phyloP scores from a whole-genome alignment of 2,888 invertebrate genomes.

The Macaria liturata region DNA sequence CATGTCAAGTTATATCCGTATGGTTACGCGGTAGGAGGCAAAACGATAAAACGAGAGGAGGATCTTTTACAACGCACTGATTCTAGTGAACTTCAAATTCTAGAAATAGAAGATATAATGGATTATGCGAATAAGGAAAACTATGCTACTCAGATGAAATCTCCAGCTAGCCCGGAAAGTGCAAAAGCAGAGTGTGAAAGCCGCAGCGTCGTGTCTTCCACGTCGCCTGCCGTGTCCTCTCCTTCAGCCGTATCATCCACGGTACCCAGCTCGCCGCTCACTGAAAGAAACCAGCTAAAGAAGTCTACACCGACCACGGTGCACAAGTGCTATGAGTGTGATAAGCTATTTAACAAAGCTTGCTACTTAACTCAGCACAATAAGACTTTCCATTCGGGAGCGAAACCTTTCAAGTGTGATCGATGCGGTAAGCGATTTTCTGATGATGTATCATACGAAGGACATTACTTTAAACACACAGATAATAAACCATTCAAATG shows the following conservation, averaged over 20 bases:
- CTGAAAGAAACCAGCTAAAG: slow-evolving; percentile 70
- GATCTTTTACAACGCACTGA: slow-evolving; percentile 53
- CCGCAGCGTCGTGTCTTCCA: slow-evolving; percentile 61
- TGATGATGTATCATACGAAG: slow-evolving; percentile 86
- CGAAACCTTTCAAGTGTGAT: slow-evolving; percentile 92
- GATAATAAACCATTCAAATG: slow-evolving; percentile 95
- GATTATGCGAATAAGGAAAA: slow-evolving; percentile 81
- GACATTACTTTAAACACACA: slow-evolving; percentile 90
- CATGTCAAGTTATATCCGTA: slow-evolving; percentile 65
- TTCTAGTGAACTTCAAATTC: slow-evolving; percentile 65
- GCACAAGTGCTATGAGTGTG: slow-evolving; percentile 91
- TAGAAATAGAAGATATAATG: slow-evolving; percentile 78
- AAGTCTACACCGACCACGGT: slow-evolving; percentile 56
- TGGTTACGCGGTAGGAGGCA: slow-evolving; percentile 67
- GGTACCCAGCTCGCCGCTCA: slow-evolving; percentile 68
- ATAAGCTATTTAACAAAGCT: slow-evolving; percentile 92
- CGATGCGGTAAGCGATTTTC: slow-evolving; percentile 94
- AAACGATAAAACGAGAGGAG: slow-evolving; percentile 70
- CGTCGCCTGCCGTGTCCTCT: slow-evolving; percentile 61
- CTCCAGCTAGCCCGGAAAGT: slow-evolving; percentile 77
- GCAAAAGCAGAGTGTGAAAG: slow-evolving; percentile 70
- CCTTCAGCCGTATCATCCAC: slow-evolving; percentile 69
- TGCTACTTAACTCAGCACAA: slow-evolving; percentile 96
- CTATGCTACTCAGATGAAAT: slow-evolving; percentile 74
- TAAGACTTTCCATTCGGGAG: slow-evolving; percentile 94